Conservation (phyloP, 64 coral and sea anemone genomes). For the Cladopsammia gracilis region DNA sequence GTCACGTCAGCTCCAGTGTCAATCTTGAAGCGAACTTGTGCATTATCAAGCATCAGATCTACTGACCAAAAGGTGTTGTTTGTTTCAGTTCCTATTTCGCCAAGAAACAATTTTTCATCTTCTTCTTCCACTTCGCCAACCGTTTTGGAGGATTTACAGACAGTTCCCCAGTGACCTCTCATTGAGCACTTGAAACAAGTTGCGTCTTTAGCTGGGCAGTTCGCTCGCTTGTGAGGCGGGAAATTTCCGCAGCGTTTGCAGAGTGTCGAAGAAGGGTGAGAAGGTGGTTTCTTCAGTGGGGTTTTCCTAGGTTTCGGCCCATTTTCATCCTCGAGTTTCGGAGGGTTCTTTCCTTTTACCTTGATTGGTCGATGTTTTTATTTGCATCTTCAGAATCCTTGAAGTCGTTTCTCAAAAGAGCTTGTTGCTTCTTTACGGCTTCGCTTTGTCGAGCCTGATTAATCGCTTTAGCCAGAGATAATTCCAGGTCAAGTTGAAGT, state of each 20-base stretch:
- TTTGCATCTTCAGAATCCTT: not conserved
- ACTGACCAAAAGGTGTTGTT: conserved; percentile 5
- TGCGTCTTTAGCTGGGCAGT: conserved; percentile 16
- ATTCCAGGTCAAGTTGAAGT: conserved; percentile 45
- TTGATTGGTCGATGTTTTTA: not conserved
- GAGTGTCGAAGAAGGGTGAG: no score
- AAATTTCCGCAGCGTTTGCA: conserved; percentile 23
- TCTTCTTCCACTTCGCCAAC: conserved; percentile 5
- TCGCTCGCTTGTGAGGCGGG: not conserved
- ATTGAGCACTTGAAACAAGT: conserved; percentile 13
- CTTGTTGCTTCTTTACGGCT: conserved; percentile 62
- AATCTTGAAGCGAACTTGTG: not conserved
- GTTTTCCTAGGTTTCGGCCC: no score
- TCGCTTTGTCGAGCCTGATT: conserved; percentile 37
- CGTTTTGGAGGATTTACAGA: not conserved
- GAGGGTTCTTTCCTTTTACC: not conserved
- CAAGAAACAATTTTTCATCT: conserved; percentile 14
- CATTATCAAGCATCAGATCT: not conserved
- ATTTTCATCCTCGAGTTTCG: no score
- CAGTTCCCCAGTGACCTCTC: conserved; percentile 24
- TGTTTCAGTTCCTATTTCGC: not conserved
- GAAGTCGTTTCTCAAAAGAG: not conserved
- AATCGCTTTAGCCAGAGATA: conserved; percentile 62
- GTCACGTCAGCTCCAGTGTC: not conserved
- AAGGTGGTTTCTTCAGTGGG: no score